These are phyloP conservation scores for Drosophila lutescens DNA, from an alignment of 2,888 invertebrate species.

Conservation along the genomic window DNA sequence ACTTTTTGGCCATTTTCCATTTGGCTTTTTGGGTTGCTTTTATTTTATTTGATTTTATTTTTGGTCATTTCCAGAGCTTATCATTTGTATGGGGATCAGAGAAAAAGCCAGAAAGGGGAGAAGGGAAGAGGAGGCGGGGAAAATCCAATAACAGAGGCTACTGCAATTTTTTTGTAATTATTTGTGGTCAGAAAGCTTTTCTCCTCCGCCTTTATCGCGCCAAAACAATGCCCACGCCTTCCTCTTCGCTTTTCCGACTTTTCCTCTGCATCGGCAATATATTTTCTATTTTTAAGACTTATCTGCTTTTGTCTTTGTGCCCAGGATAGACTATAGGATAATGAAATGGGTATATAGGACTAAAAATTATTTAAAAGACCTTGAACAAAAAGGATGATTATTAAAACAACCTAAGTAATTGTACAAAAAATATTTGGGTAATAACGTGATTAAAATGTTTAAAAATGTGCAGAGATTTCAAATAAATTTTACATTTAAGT, in stretches of 20 bases:
- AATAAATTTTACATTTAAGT: too few species aligned
- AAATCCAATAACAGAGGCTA: conserved; percentile 6
- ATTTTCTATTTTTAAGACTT: conserved; percentile 26
- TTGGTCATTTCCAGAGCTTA: conserved; percentile 35
- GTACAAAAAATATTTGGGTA: too few species aligned
- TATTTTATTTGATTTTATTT: neutral
- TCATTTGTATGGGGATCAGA: conserved; percentile 13
- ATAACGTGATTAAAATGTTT: too few species aligned
- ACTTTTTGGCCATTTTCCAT: conserved; percentile 28
- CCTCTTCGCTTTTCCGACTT: neutral
- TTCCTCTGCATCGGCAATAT: conserved; percentile 5
- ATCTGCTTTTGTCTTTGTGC: conserved; percentile 18
- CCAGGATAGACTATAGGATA: neutral
- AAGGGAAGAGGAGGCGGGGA: neutral
- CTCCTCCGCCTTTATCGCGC: conserved; percentile 2
- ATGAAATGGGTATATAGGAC: neutral
- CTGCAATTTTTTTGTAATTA: conserved; percentile 36
- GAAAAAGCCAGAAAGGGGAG: neutral
- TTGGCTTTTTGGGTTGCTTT: conserved; percentile 14
- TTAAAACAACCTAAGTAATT: too few species aligned
- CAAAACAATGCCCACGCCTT: conserved; percentile 5
- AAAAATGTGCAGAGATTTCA: too few species aligned
- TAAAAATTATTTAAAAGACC: neutral
- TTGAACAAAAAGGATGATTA: neutral
- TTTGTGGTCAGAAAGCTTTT: conserved; percentile 14